Evolutionary conservation across 2,113 vertebrate species (phyloP), one percentile per base, ranked within the genome.

Genomic region (Cairina moschata): DNA sequence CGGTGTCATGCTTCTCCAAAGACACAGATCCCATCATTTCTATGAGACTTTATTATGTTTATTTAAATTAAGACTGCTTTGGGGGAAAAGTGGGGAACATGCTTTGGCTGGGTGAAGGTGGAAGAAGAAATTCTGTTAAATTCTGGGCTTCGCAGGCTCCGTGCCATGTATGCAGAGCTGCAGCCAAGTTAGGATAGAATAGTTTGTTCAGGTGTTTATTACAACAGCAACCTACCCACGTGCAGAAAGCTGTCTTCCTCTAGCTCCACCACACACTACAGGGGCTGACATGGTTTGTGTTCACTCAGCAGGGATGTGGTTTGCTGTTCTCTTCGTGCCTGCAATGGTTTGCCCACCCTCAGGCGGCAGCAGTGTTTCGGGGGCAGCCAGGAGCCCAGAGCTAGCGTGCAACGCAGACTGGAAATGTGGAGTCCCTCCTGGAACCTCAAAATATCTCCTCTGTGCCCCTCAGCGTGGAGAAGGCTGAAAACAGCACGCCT

Each of bases 161-260:
- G n/a, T 82, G 58, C 73, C 88, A 91, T 38, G 22, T 10, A 32
- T 1, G 25, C 77, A 69, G 90, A 71, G 16, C 54, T 90, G 26
- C 5, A 84, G 88, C 77, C 91, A 94, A 82, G 62, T 36, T 5
- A 80, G 79, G 56, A 75, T 66, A 52, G 2, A 31, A 65, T 26
- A 20, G 74, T 96, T 96, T 95, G 77, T 69, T 86, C 88, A 92
- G 92, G 86, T 89, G 90, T 18, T 92, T 81, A 90, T 86, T 93
- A 88, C 0, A 0, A 90, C 76, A 91, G 86, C 73, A 60, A 66
- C 9, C 83, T 86, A 52, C 38, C 62, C 90, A 79, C 52, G 77
- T 59, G 86, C 74, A 85, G 10, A 94, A 75, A 89, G 3, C 4
- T 46, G 32, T 69, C 80, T 93, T 94, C 69, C 74, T 91, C 58